phyloP scores from a whole-genome alignment of 2,113 vertebrate species.

The Lycaon pictus region DNA sequence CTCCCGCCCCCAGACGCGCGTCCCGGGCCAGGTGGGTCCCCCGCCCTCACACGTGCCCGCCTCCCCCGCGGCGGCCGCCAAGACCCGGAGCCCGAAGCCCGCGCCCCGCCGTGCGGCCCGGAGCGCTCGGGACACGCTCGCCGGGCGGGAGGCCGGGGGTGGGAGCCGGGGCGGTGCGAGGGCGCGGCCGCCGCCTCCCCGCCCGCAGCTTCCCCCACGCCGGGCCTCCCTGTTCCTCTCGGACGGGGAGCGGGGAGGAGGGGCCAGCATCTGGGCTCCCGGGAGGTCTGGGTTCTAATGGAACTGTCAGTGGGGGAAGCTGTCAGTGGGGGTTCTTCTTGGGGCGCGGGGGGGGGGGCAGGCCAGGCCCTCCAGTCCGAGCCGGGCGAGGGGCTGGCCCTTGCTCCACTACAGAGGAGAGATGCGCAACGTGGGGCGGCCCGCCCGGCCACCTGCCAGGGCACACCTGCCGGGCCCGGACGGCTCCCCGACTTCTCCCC shows the following conservation, averaged over 20 bases:
- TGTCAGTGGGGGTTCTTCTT: background rate
- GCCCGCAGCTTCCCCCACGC: constrained; percentile 40
- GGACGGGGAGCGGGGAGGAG: background rate
- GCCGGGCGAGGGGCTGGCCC: background rate
- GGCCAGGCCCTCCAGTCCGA: background rate
- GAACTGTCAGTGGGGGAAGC: too few species aligned
- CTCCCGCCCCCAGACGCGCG: background rate
- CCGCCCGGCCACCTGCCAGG: background rate
- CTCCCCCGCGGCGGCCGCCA: constrained; percentile 46
- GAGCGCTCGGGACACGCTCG: background rate
- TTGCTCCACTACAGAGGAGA: background rate
- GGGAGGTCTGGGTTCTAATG: background rate
- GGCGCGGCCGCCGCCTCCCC: constrained; percentile 64
- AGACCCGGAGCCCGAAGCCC: constrained; percentile 56
- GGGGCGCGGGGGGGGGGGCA: too few species aligned
- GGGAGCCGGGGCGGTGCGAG: constrained; percentile 51
- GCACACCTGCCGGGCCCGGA: background rate
- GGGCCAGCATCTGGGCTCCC: background rate
- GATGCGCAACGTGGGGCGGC: background rate
- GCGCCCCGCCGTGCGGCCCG: background rate
- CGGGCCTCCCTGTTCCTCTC: constrained; percentile 37
- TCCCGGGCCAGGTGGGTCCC: constrained; percentile 30
- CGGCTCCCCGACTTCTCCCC: background rate
- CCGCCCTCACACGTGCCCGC: constrained; percentile 55
- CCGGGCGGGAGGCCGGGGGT: background rate